phyloP scores from a whole-genome alignment of 1,140 invertebrate species.

The Parasteatoda tepidariorum region DNA sequence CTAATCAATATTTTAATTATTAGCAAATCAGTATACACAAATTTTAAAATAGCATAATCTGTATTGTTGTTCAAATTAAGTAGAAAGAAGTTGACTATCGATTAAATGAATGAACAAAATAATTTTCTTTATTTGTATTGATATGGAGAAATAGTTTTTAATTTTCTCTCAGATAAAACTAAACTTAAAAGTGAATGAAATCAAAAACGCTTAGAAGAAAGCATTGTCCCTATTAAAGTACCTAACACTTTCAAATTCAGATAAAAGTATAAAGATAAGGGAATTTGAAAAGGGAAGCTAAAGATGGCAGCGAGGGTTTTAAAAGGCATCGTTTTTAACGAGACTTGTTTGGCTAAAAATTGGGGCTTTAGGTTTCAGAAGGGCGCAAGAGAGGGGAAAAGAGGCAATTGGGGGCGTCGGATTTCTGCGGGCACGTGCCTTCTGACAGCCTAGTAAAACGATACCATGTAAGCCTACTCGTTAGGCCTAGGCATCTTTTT shows the following conservation, averaged over 20 bases:
- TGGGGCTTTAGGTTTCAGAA: conserved; percentile 40
- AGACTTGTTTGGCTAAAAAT: conserved; percentile 57
- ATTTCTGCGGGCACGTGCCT: conserved; percentile 46
- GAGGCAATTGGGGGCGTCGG: conserved; percentile 42
- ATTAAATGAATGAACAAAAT: no score
- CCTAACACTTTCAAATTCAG: conserved; percentile 25
- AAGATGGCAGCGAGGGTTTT: conserved; percentile 33
- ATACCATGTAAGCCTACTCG: conserved; percentile 43
- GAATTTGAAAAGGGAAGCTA: conserved; percentile 11
- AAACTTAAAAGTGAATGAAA: not conserved
- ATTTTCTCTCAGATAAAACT: not conserved
- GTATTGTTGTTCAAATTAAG: no score
- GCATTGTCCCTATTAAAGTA: conserved; percentile 9
- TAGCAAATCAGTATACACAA: no score
- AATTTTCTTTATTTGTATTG: not conserved
- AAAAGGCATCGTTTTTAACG: conserved; percentile 58
- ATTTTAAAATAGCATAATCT: no score
- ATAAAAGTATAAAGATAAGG: not conserved
- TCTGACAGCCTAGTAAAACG: conserved; percentile 37
- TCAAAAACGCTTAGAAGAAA: not conserved
- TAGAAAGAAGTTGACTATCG: no score
- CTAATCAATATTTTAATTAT: no score
- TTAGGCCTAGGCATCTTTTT: conserved; percentile 43
- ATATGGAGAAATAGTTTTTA: not conserved
- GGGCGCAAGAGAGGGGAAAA: conserved; percentile 17